Conservation (phyloP, 2,797 vertebrate species). For the Pampus argenteus region DNA sequence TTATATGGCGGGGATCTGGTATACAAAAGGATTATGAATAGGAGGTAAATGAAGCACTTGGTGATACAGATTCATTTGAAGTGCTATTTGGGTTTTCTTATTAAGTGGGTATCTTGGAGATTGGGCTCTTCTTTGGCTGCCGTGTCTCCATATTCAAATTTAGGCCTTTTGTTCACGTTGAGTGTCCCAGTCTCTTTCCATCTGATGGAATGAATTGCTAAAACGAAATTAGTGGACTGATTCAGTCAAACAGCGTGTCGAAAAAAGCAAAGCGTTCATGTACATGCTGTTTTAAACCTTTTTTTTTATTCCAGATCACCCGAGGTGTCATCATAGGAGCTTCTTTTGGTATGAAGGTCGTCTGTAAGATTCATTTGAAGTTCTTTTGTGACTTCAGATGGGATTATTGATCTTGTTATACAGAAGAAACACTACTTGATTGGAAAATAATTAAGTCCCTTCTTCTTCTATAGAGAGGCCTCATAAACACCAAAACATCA, state of each 20-base stretch:
- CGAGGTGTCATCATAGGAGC: conserved; percentile 31
- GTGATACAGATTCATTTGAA: conserved; percentile 71
- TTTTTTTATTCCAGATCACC: conserved; percentile 59
- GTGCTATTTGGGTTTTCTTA: conserved; percentile 78
- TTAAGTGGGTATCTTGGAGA: conserved; percentile 74
- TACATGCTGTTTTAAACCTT: conserved; percentile 54
- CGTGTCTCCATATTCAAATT: conserved; percentile 66
- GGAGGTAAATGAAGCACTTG: conserved; percentile 80
- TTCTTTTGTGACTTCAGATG: conserved; percentile 54
- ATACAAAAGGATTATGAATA: conserved; percentile 80
- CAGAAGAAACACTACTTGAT: conserved; percentile 60
- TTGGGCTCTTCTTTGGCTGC: conserved; percentile 66
- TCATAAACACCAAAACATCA: conserved; percentile 46
- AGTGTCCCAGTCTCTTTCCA: conserved; percentile 59
- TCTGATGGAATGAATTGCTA: conserved; percentile 53
- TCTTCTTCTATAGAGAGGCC: conserved; percentile 24
- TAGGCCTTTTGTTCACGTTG: conserved; percentile 72
- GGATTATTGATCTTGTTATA: conserved; percentile 58
- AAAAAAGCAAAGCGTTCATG: conserved; percentile 9
- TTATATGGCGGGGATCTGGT: conserved; percentile 62
- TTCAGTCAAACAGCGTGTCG: conserved; percentile 59
- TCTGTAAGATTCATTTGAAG: conserved; percentile 48
- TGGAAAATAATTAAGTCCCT: conserved; percentile 38
- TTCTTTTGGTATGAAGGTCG: conserved; percentile 40
- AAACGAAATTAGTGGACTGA: conserved; percentile 70